Evolutionary conservation across 2,888 invertebrate species (phyloP).

Genomic region (Lasius fuliginosus): DNA sequence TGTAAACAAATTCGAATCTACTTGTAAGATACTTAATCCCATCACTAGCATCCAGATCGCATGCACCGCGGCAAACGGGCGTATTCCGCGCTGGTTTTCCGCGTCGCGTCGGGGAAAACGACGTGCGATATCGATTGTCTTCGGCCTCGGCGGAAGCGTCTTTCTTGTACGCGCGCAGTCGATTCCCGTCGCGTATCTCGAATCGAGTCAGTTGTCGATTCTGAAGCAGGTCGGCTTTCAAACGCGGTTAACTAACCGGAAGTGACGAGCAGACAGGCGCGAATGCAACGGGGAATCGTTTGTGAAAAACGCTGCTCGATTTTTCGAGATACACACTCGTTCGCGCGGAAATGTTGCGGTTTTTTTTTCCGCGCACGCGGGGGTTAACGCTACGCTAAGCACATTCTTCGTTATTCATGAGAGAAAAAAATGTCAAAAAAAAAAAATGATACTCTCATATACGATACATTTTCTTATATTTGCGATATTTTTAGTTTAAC

Average conservation of each 20-base stretch:
- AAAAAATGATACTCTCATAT: not conserved
- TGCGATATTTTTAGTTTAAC: not conserved
- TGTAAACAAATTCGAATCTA: too few relatives aligned
- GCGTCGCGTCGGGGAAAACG: conserved; percentile 30
- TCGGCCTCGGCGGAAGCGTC: conserved; percentile 62
- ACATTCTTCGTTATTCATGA: not conserved
- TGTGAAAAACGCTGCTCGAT: conserved; percentile 67
- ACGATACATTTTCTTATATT: not conserved
- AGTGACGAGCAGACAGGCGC: conserved; percentile 80
- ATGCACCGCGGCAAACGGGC: not conserved
- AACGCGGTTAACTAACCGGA: conserved; percentile 83
- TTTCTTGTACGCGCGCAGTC: conserved; percentile 45
- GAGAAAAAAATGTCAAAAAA: not conserved
- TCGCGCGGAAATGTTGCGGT: not conserved
- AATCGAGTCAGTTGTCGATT: conserved; percentile 66
- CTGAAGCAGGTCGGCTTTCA: conserved; percentile 69
- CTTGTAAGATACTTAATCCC: too few relatives aligned
- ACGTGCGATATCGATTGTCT: conserved; percentile 54
- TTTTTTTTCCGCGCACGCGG: not conserved
- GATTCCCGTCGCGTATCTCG: conserved; percentile 72
- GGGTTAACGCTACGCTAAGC: not conserved
- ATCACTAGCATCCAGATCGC: not conserved
- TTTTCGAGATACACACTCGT: conserved; percentile 54
- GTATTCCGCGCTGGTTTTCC: conserved; percentile 39
- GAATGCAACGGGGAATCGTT: conserved; percentile 76